Conservation (phyloP, 2,888 invertebrate genomes). For the Daptonema setosum region DNA sequence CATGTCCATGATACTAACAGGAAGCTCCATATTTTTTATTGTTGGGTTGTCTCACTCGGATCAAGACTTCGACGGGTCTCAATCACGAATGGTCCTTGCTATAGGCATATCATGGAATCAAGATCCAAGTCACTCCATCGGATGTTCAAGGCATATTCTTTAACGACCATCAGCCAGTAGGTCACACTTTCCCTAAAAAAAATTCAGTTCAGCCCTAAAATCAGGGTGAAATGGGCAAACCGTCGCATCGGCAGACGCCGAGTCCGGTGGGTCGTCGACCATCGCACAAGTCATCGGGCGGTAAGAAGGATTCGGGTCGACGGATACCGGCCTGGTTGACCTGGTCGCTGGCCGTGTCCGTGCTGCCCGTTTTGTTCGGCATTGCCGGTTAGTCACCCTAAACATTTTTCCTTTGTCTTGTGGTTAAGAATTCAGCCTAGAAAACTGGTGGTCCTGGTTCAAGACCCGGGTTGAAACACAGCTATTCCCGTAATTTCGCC, state of each 20-base stretch:
- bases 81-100: no score
- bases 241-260: not conserved
- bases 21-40: no score
- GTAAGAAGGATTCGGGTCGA: not conserved
- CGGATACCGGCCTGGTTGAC: not conserved
- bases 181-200: no score
- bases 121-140: no score
- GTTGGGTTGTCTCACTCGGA: no score
- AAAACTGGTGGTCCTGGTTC: no score
- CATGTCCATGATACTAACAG: no score
- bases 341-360: not conserved
- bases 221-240: not conserved
- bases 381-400: not conserved
- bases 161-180: no score
- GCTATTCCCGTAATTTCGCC: not conserved
- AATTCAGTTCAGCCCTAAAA: no score
- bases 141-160: no score
- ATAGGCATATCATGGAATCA: no score
- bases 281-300: not conserved
- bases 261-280: not conserved
- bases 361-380: conserved; percentile 3
- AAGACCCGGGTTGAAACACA: not conserved
- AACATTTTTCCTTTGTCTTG: not conserved
- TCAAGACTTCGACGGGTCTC: no score
- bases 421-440: not conserved